phyloP scores from a whole-genome alignment of 2,113 vertebrate genomes.

The Austrofundulus limnaeus region DNA sequence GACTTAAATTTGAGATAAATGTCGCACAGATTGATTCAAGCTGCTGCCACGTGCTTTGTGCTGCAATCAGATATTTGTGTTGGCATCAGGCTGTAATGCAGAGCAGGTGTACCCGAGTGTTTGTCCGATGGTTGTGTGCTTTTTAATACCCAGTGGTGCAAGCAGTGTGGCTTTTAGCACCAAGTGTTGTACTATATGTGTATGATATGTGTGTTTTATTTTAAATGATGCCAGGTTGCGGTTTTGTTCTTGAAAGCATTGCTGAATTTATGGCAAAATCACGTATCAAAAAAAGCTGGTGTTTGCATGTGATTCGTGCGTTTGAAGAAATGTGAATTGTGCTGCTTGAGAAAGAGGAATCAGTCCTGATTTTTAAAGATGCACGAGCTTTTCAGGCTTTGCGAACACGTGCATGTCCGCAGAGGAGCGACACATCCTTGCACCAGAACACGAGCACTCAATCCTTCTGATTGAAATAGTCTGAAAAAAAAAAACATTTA shows the following conservation, averaged over 20 bases:
- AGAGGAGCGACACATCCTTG: slow-evolving; percentile 25
- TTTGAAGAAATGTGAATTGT: not conserved
- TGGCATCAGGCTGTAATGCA: slow-evolving; percentile 12
- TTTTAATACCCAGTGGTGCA: not conserved
- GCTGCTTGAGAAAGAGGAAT: not conserved
- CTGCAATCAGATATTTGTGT: slow-evolving; percentile 19
- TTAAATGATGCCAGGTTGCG: not conserved
- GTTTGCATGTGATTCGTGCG: too few relatives aligned
- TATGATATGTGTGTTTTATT: too few relatives aligned
- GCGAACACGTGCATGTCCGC: slow-evolving; percentile 9
- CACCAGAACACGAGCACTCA: not conserved
- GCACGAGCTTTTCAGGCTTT: not conserved
- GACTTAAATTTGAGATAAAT: not conserved
- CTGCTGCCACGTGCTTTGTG: not conserved
- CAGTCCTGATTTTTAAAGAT: not conserved
- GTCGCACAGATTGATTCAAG: not conserved
- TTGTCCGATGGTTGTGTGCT: slow-evolving; percentile 22
- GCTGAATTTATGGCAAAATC: too few relatives aligned
- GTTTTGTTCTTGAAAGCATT: not conserved
- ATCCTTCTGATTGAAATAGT: too few relatives aligned
- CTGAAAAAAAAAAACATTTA: not conserved
- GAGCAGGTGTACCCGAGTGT: slow-evolving; percentile 16
- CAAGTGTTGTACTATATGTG: not conserved
- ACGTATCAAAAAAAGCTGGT: too few relatives aligned
- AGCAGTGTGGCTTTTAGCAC: not conserved